These are phyloP conservation scores for Netelia fuscicornis DNA, from an alignment of 2,888 invertebrate genomes.

Conservation along the genomic window DNA sequence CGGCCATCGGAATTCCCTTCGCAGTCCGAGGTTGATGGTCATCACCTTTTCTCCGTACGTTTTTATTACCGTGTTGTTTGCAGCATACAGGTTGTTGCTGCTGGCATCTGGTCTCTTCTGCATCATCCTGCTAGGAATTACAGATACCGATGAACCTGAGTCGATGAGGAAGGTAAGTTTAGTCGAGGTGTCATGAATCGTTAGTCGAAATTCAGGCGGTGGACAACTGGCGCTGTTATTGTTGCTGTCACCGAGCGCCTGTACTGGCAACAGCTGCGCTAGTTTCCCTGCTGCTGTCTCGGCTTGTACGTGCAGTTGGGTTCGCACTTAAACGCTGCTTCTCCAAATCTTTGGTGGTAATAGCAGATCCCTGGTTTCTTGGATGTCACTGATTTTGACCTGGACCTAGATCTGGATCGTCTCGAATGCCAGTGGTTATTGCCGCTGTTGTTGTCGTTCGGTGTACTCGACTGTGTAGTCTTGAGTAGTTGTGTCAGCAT, in stretches of 20 bases:
- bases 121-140: not conserved
- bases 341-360: not conserved
- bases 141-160: conserved; percentile 1
- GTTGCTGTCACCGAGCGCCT: conserved; percentile 7
- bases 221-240: not conserved
- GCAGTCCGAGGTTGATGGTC: conserved; percentile 50
- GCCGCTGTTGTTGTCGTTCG: not conserved
- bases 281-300: conserved; percentile 3
- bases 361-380: not conserved
- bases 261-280: conserved; percentile 9
- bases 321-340: not conserved
- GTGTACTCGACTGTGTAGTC: not conserved
- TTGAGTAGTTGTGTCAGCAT: not conserved
- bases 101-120: not conserved
- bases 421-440: not conserved
- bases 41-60: conserved; percentile 46
- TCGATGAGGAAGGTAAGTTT: not conserved
- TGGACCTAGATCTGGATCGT: not conserved
- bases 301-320: not conserved
- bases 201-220: not conserved
- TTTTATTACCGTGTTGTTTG: conserved; percentile 46
- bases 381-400: not conserved
- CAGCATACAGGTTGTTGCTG: conserved; percentile 28
- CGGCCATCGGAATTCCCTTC: conserved; percentile 44
- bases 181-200: not conserved